Evolutionary conservation across 37 sponge, comb jelly and placozoan species (phyloP), one percentile per base, ranked within the genome.

Genomic region (Halisarca cf. caerulea): DNA sequence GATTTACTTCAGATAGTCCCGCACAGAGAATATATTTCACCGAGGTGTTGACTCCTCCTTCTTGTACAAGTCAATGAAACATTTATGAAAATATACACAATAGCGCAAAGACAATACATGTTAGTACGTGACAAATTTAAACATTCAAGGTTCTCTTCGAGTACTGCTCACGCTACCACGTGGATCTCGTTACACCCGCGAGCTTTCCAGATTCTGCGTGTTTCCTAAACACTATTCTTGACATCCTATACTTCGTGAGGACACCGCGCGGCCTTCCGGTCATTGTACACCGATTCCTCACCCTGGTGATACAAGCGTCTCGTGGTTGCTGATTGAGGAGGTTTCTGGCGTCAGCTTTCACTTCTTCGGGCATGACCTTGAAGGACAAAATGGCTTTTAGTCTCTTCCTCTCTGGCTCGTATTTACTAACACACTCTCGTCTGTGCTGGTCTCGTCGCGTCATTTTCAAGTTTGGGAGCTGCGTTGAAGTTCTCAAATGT

Each of bases 241-340:
- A 73, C 5, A 94, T 71, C 39, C 92, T 72, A 70, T 59, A 94
- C 44, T 88, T 75, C 35, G 44, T 77, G 33, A 91, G 18, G 4
- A 94, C 84, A 4, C 92, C 94, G 5, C 89, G 72, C 9, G 81
- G 60, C 21, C 94, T 79, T n/a, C 91, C 94, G 9, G 91, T 94
- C 66, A 90, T 27, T 34, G 82, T 80, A 80, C 94, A 94, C 24
- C 94, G 73, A 59, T 91, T 94, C 6, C 89, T 75, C 20, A 94
- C 83, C 5, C 94, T 40, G 32, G 89, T 87, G 2, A 94, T 64
- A 40, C 92, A 80, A 3, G 88, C 80, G 44, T 94, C 91, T 45
- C 86, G 79, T 23, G 92, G 92, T 1, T 87, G 85, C 21, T 39
- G 18, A 11, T 83, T 73, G 21, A 94, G 73, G 0, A 77, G 85